These are phyloP conservation scores for Taxidea taxus DNA, from an alignment of 2,113 vertebrate species.

Conservation along the genomic window DNA sequence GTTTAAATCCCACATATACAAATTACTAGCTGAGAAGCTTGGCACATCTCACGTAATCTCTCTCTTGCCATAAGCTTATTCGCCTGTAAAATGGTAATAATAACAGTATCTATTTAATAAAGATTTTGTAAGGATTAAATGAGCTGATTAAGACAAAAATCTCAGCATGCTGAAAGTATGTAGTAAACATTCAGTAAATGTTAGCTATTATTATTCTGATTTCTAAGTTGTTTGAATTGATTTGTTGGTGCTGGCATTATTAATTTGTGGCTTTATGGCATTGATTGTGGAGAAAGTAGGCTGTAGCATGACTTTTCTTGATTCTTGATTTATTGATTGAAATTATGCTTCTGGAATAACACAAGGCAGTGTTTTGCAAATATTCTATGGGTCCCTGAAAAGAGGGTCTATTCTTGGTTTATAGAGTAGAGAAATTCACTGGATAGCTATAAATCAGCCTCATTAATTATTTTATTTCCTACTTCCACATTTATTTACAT, in stretches of 20 bases:
- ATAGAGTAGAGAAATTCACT: constrained; percentile 12
- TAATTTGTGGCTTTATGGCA: constrained; percentile 28
- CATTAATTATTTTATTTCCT: constrained; percentile 47
- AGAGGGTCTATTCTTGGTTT: not conserved
- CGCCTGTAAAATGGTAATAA: constrained; percentile 12
- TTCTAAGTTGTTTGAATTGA: not conserved
- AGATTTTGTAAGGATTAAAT: constrained; percentile 12
- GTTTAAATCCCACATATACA: not conserved
- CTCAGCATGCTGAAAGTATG: not conserved
- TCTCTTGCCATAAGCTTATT: not conserved
- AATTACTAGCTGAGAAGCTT: not conserved
- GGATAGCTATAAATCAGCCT: not conserved
- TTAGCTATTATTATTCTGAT: constrained; percentile 12
- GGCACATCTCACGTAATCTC: not conserved
- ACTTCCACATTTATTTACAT: constrained; percentile 46
- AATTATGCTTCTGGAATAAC: constrained; percentile 24
- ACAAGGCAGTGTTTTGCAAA: constrained; percentile 32
- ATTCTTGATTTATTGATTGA: constrained; percentile 37
- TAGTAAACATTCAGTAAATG: constrained; percentile 23
- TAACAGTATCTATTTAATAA: not conserved
- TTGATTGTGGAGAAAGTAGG: constrained; percentile 30
- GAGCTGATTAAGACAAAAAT: not conserved
- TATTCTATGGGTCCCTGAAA: not conserved
- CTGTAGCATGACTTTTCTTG: not conserved
- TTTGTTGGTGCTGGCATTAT: constrained; percentile 12